Evolutionary conservation across 2,113 vertebrate species (phyloP).

Genomic region (Orientallactaga bullata): DNA sequence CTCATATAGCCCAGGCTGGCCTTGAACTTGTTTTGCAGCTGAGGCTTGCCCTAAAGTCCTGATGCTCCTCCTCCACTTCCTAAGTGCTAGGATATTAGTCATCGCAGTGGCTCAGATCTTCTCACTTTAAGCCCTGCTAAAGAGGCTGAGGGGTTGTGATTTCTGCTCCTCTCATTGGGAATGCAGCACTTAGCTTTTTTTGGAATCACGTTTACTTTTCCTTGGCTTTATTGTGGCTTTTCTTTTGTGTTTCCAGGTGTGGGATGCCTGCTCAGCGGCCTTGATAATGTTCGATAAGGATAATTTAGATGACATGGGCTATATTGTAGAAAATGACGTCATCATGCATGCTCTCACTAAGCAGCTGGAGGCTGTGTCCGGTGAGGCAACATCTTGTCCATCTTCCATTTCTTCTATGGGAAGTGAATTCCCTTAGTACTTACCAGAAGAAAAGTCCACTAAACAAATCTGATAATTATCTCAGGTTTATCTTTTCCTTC

Average conservation of each 20-base stretch:
- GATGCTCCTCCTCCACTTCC: neutral
- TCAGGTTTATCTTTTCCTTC: no score
- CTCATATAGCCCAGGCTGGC: neutral
- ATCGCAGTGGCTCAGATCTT: neutral
- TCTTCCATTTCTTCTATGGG: neutral
- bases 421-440: no score
- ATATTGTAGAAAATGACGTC: constrained; percentile 97
- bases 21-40: neutral
- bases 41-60: neutral
- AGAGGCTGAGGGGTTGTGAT: neutral
- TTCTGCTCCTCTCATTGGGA: constrained; percentile 9
- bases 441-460: no score
- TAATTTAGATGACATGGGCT: constrained; percentile 96
- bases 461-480: no score
- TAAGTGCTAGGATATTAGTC: neutral
- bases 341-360: constrained; percentile 94
- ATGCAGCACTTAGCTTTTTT: neutral
- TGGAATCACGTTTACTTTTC: constrained; percentile 23
- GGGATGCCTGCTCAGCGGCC: constrained; percentile 99
- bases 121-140: neutral
- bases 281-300: constrained; percentile 98
- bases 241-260: constrained; percentile 91
- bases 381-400: constrained; percentile 82
- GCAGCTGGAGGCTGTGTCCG: constrained; percentile 93
- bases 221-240: constrained; percentile 35